A percentile compares a stretch with the other conserved stretches of the same genome.
Evolutionary conservation across 2,888 invertebrate genomes (phyloP).

Genomic region (Ditylenchus weischeri): DNA sequence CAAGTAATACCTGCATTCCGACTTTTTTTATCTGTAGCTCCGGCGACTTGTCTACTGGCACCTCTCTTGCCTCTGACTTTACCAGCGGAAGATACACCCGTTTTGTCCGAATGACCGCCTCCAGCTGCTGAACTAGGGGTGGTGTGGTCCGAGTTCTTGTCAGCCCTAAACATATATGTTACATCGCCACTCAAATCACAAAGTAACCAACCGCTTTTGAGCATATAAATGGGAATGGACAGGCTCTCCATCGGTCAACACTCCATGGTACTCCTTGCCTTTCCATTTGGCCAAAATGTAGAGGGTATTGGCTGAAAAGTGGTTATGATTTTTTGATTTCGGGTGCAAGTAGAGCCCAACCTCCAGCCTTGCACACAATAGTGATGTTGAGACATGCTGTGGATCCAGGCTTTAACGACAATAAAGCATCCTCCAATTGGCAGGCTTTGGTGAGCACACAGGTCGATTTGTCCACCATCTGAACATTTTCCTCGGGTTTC

Average conservation of each 20-base stretch:
- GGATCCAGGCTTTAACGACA: constrained; percentile 26
- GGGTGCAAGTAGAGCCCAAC: background rate
- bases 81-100: background rate
- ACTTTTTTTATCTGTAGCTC: constrained; percentile 9
- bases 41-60: constrained; percentile 10
- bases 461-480: constrained; percentile 29
- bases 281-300: constrained; percentile 35
- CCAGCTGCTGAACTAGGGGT: background rate
- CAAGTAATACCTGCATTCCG: constrained; percentile 1
- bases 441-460: constrained; percentile 21
- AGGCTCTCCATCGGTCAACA: constrained; percentile 38
- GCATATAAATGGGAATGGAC: constrained; percentile 23
- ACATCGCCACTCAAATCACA: background rate
- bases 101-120: constrained; percentile 4
- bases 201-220: constrained; percentile 28
- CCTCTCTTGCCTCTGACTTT: constrained; percentile 15
- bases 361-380: constrained; percentile 29
- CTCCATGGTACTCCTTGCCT: constrained; percentile 33
- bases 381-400: constrained; percentile 28
- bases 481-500: background rate
- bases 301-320: constrained; percentile 30
- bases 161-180: background rate
- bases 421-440: constrained; percentile 23
- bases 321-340: background rate
- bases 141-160: background rate